Conservation (phyloP, 2,113 vertebrate species). For the Myodes glareolus region DNA sequence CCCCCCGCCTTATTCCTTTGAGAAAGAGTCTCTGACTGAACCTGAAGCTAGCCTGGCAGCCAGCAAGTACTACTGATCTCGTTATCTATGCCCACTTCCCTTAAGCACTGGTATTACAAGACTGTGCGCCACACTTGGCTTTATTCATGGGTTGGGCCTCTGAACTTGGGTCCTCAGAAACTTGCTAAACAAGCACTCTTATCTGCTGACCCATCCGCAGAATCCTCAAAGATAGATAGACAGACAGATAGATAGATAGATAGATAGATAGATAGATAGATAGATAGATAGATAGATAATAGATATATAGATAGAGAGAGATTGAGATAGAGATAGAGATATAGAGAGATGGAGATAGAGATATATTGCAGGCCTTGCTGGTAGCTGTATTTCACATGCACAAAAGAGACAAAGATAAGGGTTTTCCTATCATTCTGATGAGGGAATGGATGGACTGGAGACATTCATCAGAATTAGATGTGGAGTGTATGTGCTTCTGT, state of each 20-base stretch:
- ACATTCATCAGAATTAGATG: not conserved
- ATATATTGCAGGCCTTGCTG: not conserved
- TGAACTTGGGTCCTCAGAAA: not conserved
- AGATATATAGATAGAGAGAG: no score
- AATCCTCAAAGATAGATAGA: not conserved
- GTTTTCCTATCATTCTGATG: not conserved
- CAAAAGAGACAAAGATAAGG: not conserved
- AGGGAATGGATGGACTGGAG: not conserved
- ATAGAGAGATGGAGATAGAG: no score
- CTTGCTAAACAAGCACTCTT: not conserved
- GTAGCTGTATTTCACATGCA: not conserved
- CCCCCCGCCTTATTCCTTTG: not conserved
- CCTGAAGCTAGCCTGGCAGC: not conserved
- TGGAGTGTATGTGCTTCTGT: not conserved
- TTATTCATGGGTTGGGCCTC: not conserved
- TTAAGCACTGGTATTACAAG: not conserved
- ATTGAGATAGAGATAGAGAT: no score
- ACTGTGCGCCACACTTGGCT: no score
- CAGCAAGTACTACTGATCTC: not conserved
- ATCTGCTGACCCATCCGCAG: not conserved
- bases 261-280: no score
- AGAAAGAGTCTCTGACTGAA: not conserved
- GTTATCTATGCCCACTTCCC: not conserved
- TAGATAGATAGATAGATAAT: not conserved
- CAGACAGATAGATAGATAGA: no score